Base-by-base conservation (phyloP, 2,113 vertebrate species). In the Malurus melanocephalus region DNA sequence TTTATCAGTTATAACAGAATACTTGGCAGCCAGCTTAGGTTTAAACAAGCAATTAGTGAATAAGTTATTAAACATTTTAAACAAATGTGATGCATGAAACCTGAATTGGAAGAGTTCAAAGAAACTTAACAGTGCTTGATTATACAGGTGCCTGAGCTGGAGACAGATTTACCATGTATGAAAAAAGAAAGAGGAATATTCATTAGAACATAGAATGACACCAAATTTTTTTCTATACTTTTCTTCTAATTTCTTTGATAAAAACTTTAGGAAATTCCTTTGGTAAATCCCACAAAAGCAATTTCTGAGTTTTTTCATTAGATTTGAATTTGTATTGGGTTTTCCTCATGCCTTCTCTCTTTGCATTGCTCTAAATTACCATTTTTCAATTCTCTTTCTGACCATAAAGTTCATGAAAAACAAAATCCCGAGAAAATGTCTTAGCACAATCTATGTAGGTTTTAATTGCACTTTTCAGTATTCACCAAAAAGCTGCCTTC, bases 11-110 rank as follows among this genome's bases (percentile, higher is more conserved):
- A 72, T 88, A 96, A 93, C 84, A 96, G 83, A 96, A 96, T 92
- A 42, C 80, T 96, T 96, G 80, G 86, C 93, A 97, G 83, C 38
- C 77, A 94, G 62, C 78, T 38, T 93, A 66, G 68, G 48, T 94
- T 97, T 97, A 96, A 97, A 96, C 80, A 97, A 97, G 89, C 92
- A 96, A 97, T 97, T 97, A 97, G 80, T 85, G 75, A 82, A 83
- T 86, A 96, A 79, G 90, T 95, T 97, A 97, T 95, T 96, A 96
- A 97, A 95, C 81, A 95, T 96, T 96, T 97, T 96, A 94, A 96
- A 95, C 51, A 97, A 96, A 94, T 88, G 78, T 78, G 67, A 64
- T 88, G 45, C 80, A 90, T 90, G 92, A 95, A 97, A 93, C 64
- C n/a, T 48, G 95, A 96, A 96, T 96, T 94, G 96, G 51, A 87